Base-by-base conservation (phyloP, 2,113 vertebrate genomes). In the zebrafish (Danio rerio) region DNA sequence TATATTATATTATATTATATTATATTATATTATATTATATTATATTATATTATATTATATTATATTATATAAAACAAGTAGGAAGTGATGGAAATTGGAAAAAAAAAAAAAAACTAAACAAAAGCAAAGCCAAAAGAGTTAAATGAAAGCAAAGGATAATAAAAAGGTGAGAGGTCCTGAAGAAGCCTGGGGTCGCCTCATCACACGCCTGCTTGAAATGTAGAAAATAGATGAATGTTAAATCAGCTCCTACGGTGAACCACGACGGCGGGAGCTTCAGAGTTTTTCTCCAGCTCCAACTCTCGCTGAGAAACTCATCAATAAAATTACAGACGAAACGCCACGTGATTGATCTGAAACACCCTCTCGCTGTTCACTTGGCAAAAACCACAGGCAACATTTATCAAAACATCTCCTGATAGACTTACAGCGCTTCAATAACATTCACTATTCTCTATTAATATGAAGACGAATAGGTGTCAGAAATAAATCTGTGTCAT, bases 161-260 rank as follows among this genome's bases (percentile, higher is more conserved):
- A 52, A 71, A 52, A 52, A 52, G 68, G 68, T 71, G 47, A 50
- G 49, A 21, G 47, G 47, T 11, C 65, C 47, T 31, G 68, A 52
- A 31, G 45, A 71, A 52, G n/a, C 4, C 11, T 52, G 0, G 47
- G 68, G 68, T 71, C 7, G 12, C 13, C 18, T 8, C 68, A 52
- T 71, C 47, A 52, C 4, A 18, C 47, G 49, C 20, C 68, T 71
- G 47, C 68, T 31, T 31, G 20, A n/a, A 21, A 10, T 56, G 53
- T 42, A 43, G 31, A 31, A 18, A 56, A 74, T 74, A 74, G 43
- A 74, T 74, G 52, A 56, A 74, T 43, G 72, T 58, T 74, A 58
- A 74, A 43, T 74, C 3, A 56, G 52, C 56, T 74, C 72, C 72
- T 45, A 43, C 15, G 18, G 72, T 15, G 52, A n/a, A 43, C 6